Conservation (phyloP, 2,888 invertebrate species). For the Biston stratarius region DNA sequence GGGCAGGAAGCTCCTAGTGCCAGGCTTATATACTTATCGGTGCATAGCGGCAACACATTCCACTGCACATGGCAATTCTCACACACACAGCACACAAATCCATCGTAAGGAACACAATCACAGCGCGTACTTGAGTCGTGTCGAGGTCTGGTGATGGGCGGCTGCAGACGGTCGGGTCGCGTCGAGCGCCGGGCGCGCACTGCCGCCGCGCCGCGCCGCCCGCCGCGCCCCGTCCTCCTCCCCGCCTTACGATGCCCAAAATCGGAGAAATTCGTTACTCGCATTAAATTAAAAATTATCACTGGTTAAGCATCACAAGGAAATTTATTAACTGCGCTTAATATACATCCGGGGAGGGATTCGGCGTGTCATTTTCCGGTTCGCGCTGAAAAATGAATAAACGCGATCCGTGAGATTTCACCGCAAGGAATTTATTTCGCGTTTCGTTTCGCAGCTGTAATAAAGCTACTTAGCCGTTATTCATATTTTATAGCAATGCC, state of each 20-base stretch:
- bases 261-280: slow-evolving; percentile 56
- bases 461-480: slow-evolving; percentile 26
- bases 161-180: slow-evolving; percentile 49
- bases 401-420: slow-evolving; percentile 15
- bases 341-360: slow-evolving; percentile 29
- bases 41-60: slow-evolving; percentile 34
- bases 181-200: slow-evolving; percentile 60
- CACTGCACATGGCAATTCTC: slow-evolving; percentile 63
- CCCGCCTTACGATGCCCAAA: slow-evolving; percentile 56
- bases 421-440: slow-evolving; percentile 19
- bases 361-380: slow-evolving; percentile 29
- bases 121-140: slow-evolving; percentile 50
- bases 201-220: slow-evolving; percentile 61
- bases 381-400: slow-evolving; percentile 26
- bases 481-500: slow-evolving; percentile 25
- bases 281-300: slow-evolving; percentile 50
- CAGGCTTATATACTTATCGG: slow-evolving; percentile 24
- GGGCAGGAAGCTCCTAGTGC: neutral
- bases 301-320: slow-evolving; percentile 38
- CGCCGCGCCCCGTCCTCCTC: slow-evolving; percentile 40
- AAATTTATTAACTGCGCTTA: slow-evolving; percentile 34
- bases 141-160: slow-evolving; percentile 27
- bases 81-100: slow-evolving; percentile 50
- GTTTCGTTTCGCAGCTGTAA: slow-evolving; percentile 14
- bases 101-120: slow-evolving; percentile 50